phyloP scores from a whole-genome alignment of 2,113 vertebrate genomes.

The Festucalex cinctus region DNA sequence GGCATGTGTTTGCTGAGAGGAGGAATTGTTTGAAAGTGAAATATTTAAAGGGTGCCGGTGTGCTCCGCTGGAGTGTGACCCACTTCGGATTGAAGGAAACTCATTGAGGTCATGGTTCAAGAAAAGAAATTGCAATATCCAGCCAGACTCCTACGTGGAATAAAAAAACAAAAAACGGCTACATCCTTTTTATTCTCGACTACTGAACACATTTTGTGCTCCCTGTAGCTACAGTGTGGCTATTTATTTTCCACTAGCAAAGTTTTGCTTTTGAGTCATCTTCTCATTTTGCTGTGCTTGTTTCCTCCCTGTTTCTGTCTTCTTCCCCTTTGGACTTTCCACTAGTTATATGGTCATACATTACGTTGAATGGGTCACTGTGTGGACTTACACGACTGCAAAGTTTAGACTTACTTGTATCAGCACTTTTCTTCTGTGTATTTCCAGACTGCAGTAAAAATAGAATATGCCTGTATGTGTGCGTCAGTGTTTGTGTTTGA shows the following conservation, averaged over 20 bases:
- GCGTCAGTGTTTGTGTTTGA: conserved; percentile 5
- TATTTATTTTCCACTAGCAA: neutral
- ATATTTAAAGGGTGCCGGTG: conserved; percentile 21
- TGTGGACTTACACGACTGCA: conserved; percentile 24
- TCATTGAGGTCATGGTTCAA: conserved; percentile 13
- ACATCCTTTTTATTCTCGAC: neutral
- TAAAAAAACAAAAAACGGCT: conserved; percentile 4
- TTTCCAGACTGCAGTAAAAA: conserved; percentile 25
- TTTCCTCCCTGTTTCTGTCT: neutral
- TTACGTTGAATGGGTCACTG: neutral
- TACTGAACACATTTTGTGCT: conserved; percentile 4
- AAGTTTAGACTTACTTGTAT: conserved; percentile 35
- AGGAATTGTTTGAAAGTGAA: conserved; percentile 25
- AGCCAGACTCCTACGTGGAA: neutral
- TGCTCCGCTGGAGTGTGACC: conserved; percentile 11
- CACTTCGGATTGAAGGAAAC: conserved; percentile 14
- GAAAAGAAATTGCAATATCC: conserved; percentile 8
- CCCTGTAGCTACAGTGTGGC: neutral
- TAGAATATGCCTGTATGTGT: conserved; percentile 19
- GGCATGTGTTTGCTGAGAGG: conserved; percentile 4
- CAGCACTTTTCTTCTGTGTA: conserved; percentile 47
- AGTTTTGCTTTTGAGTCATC: neutral
- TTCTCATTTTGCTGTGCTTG: neutral
- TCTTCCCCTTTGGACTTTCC: neutral
- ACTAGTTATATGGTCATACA: conserved; percentile 18